Evolutionary conservation across 2,113 vertebrate species (phyloP), one percentile per base, ranked within the genome.

Genomic region (Asarcornis scutulata): DNA sequence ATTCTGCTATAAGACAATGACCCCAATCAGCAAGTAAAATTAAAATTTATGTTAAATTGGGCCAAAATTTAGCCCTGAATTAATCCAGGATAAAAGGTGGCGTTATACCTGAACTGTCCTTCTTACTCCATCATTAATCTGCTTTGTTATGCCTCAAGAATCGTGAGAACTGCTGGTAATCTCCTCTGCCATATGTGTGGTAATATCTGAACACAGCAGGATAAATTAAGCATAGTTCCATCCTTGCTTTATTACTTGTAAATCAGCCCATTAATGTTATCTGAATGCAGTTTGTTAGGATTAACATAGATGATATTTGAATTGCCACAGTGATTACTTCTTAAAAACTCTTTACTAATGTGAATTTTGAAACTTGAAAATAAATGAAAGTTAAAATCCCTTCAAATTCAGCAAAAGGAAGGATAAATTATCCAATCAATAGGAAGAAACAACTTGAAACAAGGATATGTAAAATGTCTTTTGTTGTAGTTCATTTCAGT

Each of bases 181-280:
- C 75, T 88, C 31, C 66, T 64, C 82, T 90, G 91, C 64, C 92
- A 95, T 90, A 91, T 85, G 88, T 86, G 60, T 42, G 55, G 48
- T 90, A 88, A 94, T 93, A 93, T 84, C 48, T 90, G 71, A 86
- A 78, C 75, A 20, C 88, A 88, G 82, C 42, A 1, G 77, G 87
- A 90, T 86, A 81, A 63, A 48, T 74, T 81, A 81, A 82, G 52
- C n/a, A n/a, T 73, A 83, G 60, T 77, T 38, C 72, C 48, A 85
- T 79, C 71, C 44, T 92, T 85, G 56, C 62, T 95, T 90, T 94
- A 72, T 95, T 96, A 83, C 89, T 96, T 95, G 93, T 95, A 96
- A 96, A 93, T 96, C 58, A 95, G 71, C 21, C 69, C 52, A 81
- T 92, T 95, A 92, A 89, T 82, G 42, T 96, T 94, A 94, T 93